A percentile compares a stretch with the other conserved stretches of the same genome.
Conservation (phyloP, 2,113 vertebrate species). For the Marmota monax region DNA sequence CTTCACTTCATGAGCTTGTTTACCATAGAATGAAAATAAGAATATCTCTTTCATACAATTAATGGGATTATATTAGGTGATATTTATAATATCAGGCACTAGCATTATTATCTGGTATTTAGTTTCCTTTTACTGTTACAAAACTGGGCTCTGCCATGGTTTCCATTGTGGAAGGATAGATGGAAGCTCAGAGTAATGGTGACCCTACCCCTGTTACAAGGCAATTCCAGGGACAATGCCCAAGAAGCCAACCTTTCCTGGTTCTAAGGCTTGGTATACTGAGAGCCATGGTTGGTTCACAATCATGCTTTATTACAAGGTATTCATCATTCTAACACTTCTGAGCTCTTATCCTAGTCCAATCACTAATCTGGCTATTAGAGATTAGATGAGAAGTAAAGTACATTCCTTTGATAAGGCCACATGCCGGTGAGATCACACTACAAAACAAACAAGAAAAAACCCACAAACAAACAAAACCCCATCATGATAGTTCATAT, state of each 20-base stretch:
- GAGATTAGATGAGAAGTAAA: background rate
- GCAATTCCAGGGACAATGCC: background rate
- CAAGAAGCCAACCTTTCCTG: background rate
- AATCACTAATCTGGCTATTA: background rate
- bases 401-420: slow-evolving; percentile 4
- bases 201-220: background rate
- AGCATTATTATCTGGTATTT: background rate
- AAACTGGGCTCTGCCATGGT: background rate
- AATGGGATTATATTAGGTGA: background rate
- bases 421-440: background rate
- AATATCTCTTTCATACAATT: background rate
- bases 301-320: background rate
- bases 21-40: background rate
- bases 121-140: background rate
- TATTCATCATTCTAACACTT: slow-evolving; percentile 6
- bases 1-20: background rate
- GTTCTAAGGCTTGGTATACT: background rate
- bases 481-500: background rate
- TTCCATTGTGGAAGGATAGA: background rate
- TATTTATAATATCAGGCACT: background rate
- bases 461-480: background rate
- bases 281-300: background rate
- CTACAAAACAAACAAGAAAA: background rate
- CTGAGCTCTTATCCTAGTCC: background rate
- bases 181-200: background rate